Base-by-base conservation (phyloP, 2,113 vertebrate species). In the Sinosuthora webbiana region DNA sequence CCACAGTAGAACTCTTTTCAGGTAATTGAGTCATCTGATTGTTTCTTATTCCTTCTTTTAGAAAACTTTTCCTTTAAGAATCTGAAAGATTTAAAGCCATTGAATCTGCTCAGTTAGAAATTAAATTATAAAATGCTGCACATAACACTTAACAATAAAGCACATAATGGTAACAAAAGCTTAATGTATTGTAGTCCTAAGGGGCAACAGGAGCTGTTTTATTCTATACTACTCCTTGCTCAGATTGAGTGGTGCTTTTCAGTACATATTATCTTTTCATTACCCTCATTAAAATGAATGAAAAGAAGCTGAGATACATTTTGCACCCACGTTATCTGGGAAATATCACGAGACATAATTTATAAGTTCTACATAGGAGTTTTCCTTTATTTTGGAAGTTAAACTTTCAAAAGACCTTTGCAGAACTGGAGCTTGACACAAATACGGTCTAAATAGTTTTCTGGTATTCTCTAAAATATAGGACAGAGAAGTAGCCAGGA, bases 161-260 rank as follows among this genome's bases (percentile, higher is more conserved):
- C 78, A 93, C 50, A 63, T 83, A 83, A 90, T 76, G 75, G 85
- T 59, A 91, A 90, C n/a, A 95, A 94, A 96, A 90, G 23, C 49
- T 80, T 91, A 85, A 93, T 88, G 55, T 57, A 73, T 90, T 80
- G 67, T 37, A 85, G 45, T 92, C 90, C 82, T 95, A 73, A 90
- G 85, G 67, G 92, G 85, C 67, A 80, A 79, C 2, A 73, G 55
- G 68, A 93, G 49, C 50, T 88, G 45, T 90, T 93, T 83, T 39
- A 64, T 81, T 88, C 76, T 47, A 10, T 63, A 74, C 39, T 53
- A 15, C n/a, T n/a, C n/a, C 30, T 90, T 88, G 55, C 23, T 85
- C 25, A 91, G 67, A 90, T 30, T 91, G 63, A 93, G 37, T 25
- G 28, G 60, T 86, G 55, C 55, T 69, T 90, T 93, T 86, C 68